These are phyloP conservation scores for Oreortyx pictus DNA, from an alignment of 2,797 vertebrate genomes.

Conservation along the genomic window DNA sequence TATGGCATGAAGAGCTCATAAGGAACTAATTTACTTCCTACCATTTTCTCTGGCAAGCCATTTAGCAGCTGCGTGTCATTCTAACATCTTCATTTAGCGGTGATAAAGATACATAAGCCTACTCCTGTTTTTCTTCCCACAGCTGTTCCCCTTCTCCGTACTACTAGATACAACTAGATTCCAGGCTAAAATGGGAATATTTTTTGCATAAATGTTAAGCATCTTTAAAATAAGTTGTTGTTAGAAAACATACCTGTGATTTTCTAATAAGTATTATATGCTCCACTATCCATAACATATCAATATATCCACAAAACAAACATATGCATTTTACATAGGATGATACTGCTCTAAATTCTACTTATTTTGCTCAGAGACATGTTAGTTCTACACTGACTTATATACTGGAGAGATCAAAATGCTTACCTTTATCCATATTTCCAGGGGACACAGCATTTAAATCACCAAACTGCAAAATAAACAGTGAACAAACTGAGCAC, in stretches of 20 bases:
- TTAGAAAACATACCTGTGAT: background rate
- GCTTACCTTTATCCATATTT: conserved; percentile 87
- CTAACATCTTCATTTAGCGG: background rate
- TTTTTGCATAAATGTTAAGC: background rate
- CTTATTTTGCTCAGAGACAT: background rate
- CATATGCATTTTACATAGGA: background rate
- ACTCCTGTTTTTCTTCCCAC: background rate
- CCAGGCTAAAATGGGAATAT: background rate
- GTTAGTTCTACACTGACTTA: background rate
- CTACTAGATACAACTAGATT: background rate
- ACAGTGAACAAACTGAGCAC: conserved; percentile 44
- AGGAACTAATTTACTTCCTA: background rate
- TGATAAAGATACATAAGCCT: background rate
- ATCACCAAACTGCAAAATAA: conserved; percentile 84
- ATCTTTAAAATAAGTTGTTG: background rate
- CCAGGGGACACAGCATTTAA: conserved; percentile 84
- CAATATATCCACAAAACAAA: background rate
- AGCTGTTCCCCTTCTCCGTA: background rate
- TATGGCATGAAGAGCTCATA: background rate
- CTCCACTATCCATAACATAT: background rate
- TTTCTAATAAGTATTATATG: background rate
- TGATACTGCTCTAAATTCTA: background rate
- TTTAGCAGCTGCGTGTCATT: background rate
- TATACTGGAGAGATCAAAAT: background rate
- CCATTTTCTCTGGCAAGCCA: background rate